These are phyloP conservation scores for Ahaetulla prasina DNA, from an alignment of 2,113 vertebrate species.

Conservation along the genomic window DNA sequence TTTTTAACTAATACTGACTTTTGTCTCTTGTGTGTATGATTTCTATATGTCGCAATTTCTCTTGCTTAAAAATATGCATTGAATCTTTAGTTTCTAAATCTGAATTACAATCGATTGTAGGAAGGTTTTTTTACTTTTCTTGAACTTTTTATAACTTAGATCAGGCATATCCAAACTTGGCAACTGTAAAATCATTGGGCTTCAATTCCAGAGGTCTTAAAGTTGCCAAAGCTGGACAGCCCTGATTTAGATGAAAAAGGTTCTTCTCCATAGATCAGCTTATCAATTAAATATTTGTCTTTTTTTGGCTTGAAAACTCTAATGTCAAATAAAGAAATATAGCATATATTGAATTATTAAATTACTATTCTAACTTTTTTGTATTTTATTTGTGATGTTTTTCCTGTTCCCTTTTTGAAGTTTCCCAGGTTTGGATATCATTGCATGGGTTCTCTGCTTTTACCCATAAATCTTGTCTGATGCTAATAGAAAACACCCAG, in stretches of 20 bases:
- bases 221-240: neutral
- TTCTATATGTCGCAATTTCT: neutral
- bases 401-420: neutral
- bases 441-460: neutral
- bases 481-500: neutral
- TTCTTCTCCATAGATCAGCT: neutral
- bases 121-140: neutral
- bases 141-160: neutral
- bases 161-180: neutral
- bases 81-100: neutral
- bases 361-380: neutral
- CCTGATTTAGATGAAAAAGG: neutral
- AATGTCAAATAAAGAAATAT: neutral
- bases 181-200: neutral
- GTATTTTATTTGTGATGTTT: neutral
- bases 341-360: neutral
- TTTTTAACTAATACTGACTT: neutral
- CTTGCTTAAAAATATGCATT: neutral
- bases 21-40: neutral
- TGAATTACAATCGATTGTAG: neutral
- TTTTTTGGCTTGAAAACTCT: neutral
- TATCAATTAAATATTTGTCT: neutral
- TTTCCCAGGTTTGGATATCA: neutral
- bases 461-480: neutral
- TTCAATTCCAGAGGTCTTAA: neutral